phyloP scores from a whole-genome alignment of 2,113 vertebrate species.

The Passer montanus region DNA sequence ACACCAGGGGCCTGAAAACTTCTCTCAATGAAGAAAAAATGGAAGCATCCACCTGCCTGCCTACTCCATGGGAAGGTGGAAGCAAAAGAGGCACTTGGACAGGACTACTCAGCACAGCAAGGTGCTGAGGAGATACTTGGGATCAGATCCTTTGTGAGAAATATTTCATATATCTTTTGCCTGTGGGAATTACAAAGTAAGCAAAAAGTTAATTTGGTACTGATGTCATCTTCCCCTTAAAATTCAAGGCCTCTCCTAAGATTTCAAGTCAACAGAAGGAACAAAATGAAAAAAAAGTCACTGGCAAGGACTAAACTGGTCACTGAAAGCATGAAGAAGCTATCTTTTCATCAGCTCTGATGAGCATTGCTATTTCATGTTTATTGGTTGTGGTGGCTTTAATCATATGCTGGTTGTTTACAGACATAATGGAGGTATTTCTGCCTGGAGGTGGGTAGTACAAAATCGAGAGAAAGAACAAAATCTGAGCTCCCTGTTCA shows the following conservation, averaged over 20 bases:
- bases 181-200: not conserved
- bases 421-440: not conserved
- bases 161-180: not conserved
- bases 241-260: not conserved
- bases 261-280: not conserved
- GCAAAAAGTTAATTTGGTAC: not conserved
- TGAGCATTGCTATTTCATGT: not conserved
- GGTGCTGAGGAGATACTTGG: not conserved
- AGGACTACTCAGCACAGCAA: not conserved
- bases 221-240: not conserved
- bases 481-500: not conserved
- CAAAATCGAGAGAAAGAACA: not conserved
- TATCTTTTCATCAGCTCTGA: not conserved
- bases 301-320: not conserved
- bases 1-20: not conserved
- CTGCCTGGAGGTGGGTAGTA: not conserved
- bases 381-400: not conserved
- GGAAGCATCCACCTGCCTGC: not conserved
- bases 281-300: not conserved
- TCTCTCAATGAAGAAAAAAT: not conserved
- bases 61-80: not conserved
- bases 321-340: not conserved
- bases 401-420: not conserved
- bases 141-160: not conserved
- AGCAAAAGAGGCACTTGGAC: not conserved